These are phyloP conservation scores for Colletes gigas DNA, from an alignment of 1,140 invertebrate genomes.

Conservation along the genomic window DNA sequence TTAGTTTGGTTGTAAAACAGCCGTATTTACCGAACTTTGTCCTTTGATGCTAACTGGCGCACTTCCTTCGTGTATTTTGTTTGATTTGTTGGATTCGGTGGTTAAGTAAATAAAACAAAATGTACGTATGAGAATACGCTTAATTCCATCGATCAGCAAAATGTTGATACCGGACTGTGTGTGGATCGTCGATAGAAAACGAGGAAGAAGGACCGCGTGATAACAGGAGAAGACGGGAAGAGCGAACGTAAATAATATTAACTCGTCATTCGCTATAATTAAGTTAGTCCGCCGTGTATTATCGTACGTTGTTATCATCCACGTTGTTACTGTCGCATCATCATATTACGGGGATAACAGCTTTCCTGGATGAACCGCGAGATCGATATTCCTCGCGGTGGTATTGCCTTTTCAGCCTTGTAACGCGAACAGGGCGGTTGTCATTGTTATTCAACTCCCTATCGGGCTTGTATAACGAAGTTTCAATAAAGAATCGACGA, in stretches of 20 bases:
- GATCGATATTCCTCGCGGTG: slow-evolving; percentile 6
- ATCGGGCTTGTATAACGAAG: neutral
- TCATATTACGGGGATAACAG: neutral
- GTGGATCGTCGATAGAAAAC: neutral
- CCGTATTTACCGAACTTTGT: too few relatives aligned
- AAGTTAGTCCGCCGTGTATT: neutral
- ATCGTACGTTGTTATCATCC: neutral
- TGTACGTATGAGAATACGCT: too few relatives aligned
- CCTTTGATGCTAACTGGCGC: too few relatives aligned
- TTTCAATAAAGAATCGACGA: slow-evolving; percentile 1
- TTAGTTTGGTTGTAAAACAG: too few relatives aligned
- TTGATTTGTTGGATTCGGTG: too few relatives aligned
- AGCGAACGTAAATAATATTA: neutral
- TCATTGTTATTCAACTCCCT: slow-evolving; percentile 2
- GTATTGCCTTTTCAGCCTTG: neutral
- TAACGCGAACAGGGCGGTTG: neutral
- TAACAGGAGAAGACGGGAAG: neutral
- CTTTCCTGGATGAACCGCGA: neutral
- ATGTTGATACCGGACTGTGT: too few relatives aligned
- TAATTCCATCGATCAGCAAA: too few relatives aligned
- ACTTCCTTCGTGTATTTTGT: too few relatives aligned
- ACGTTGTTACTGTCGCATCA: neutral
- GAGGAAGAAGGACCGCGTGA: neutral
- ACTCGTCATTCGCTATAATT: neutral
- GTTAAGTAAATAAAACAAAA: too few relatives aligned